phyloP scores from a whole-genome alignment of 2,113 vertebrate species.

The Petrocephalus microphthalmus region DNA sequence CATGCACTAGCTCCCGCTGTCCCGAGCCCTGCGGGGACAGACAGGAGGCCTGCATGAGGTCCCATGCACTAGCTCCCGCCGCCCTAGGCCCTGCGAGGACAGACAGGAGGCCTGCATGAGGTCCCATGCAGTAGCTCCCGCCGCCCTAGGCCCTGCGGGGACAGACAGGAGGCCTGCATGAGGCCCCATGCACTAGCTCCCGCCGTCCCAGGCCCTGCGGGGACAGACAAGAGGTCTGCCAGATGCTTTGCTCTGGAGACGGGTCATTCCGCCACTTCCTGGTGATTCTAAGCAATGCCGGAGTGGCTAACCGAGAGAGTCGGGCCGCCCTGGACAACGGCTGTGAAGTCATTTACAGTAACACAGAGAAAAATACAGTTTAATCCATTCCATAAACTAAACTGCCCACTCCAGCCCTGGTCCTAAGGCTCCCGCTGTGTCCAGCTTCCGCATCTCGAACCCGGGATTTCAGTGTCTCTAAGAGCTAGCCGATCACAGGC shows the following conservation, averaged over 20 bases:
- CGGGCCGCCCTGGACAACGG: not conserved
- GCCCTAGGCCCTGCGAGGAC: conserved; percentile 47
- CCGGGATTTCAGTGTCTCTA: not conserved
- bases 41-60: conserved; percentile 25
- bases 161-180: not conserved
- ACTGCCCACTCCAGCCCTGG: not conserved
- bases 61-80: conserved; percentile 77
- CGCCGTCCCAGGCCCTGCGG: conserved; percentile 80
- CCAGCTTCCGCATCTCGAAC: not conserved
- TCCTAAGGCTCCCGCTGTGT: not conserved
- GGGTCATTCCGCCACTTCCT: not conserved
- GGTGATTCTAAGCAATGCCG: not conserved
- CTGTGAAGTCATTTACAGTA: not conserved
- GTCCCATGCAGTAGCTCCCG: conserved; percentile 78
- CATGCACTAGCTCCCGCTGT: conserved; percentile 70
- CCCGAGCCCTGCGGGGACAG: conserved; percentile 48
- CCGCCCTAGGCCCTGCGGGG: conserved; percentile 77
- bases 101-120: not conserved
- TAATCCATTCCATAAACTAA: not conserved
- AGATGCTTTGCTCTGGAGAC: not conserved
- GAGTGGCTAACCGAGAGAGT: not conserved
- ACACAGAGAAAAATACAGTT: not conserved
- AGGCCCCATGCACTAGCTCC: conserved; percentile 30
- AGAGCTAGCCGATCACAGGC: conserved; percentile 14
- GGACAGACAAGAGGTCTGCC: conserved; percentile 10